These are phyloP conservation scores for Eilema depressum DNA, from an alignment of 2,888 invertebrate genomes.

Conservation along the genomic window DNA sequence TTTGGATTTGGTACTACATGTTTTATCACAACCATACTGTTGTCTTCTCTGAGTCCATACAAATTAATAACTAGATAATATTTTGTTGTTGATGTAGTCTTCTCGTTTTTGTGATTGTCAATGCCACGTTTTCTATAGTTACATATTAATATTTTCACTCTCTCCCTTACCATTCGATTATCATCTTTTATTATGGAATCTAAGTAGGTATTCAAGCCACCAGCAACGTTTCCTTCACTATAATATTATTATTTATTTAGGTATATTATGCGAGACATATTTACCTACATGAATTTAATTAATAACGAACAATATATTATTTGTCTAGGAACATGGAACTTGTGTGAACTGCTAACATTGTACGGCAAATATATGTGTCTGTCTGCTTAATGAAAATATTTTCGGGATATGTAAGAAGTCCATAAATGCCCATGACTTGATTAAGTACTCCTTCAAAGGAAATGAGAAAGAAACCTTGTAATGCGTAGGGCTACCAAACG, in stretches of 20 bases:
- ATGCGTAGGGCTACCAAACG: conserved; percentile 16
- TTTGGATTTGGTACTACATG: not conserved
- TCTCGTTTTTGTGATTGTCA: too few relatives aligned
- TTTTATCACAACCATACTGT: not conserved
- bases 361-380: not conserved
- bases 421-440: conserved; percentile 48
- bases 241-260: too few relatives aligned
- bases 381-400: conserved; percentile 31
- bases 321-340: not conserved
- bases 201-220: too few relatives aligned
- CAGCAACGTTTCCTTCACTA: too few relatives aligned
- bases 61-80: too few relatives aligned
- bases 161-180: too few relatives aligned
- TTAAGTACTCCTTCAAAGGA: conserved; percentile 45
- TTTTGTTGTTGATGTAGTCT: too few relatives aligned
- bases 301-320: not conserved
- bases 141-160: too few relatives aligned
- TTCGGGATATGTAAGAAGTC: conserved; percentile 28
- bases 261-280: too few relatives aligned
- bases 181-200: too few relatives aligned
- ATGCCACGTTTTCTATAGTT: too few relatives aligned
- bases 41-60: not conserved
- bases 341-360: not conserved
- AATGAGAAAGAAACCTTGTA: conserved; percentile 41
- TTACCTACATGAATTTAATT: not conserved